Base-by-base conservation (phyloP, 2,113 vertebrate species). In the Siniperca knerii region DNA sequence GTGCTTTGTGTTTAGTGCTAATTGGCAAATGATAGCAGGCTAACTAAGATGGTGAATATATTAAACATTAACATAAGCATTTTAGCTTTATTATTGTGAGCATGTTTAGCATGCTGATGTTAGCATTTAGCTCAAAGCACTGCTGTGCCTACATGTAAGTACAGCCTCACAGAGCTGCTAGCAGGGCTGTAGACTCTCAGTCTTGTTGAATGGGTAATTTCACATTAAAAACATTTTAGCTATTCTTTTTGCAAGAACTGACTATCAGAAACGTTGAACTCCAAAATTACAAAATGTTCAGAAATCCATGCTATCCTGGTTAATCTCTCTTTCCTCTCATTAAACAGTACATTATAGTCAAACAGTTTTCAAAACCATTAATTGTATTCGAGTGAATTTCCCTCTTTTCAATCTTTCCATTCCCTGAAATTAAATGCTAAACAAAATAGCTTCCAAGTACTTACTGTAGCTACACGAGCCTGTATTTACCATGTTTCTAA, bases 401-500 rank as follows among this genome's bases (percentile, higher is more conserved):
- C 20, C 10, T 71, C 6, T 37, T 72, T 25, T 57, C 54, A 13
- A 10, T 46, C 25, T 35, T 29, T 75, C 20, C 21, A 12, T 9
- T 1, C 15, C 29, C n/a, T 66, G 60, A 35, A 35, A 44, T 37
- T 4, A 81, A 0, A 1, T 35, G 20, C 42, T 21, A n/a, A 65
- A 35, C 18, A 29, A 18, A 35, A 48, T 42, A 52, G 7, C 23
- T 55, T 55, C 1, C 33, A 35, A 20, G 25, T 15, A 9, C 18
- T 2, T 21, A 35, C 50, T 71, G 20, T 25, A 54, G 16, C 54
- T 57, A 8, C 52, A 64, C 23, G 21, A 52, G 74, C 8, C 25
- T 55, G 54, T 54, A 40, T 69, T 40, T 58, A 68, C 18, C 4
- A 10, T 33, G 62, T 79, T 52, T 69, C 21, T 71, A 40, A 65